Percentiles rank a stretch among this genome's conserved stretches.
phyloP scores from a whole-genome alignment of 2,888 invertebrate species.

The Timema podura region DNA sequence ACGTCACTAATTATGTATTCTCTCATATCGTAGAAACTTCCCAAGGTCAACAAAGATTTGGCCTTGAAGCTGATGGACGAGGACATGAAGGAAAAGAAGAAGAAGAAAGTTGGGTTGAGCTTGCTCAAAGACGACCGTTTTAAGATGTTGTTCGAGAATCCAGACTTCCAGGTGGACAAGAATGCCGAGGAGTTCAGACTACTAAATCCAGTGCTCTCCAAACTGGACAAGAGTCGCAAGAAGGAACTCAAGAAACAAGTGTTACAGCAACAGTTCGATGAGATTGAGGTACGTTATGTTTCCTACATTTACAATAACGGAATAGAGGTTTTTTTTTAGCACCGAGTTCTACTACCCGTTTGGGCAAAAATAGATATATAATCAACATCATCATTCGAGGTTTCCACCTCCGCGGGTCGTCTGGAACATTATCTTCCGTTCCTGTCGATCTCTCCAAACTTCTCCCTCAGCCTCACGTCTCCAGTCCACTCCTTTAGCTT shows the following conservation, averaged over 20 bases:
- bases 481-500: no score
- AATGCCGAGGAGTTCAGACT: constrained; percentile 80
- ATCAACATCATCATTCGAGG: no score
- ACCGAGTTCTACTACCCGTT: no score
- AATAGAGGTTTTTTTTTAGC: no score
- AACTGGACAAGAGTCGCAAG: constrained; percentile 66
- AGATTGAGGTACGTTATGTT: constrained; percentile 41
- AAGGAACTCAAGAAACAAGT: constrained; percentile 54
- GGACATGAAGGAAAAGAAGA: constrained; percentile 52
- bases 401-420: no score
- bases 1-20: no score
- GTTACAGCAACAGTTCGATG: constrained; percentile 45
- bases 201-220: constrained; percentile 82
- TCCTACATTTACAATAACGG: background rate
- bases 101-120: constrained; percentile 52
- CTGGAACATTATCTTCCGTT: constrained; percentile 29
- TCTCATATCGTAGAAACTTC: constrained; percentile 58
- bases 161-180: constrained; percentile 87
- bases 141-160: constrained; percentile 83
- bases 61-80: constrained; percentile 79
- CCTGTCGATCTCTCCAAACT: no score
- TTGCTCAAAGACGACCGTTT: constrained; percentile 86
- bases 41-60: constrained; percentile 84
- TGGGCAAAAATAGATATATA: no score
- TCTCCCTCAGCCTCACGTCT: no score